Percentiles rank a stretch among this genome's conserved stretches.
These are phyloP conservation scores for Passer domesticus DNA, from an alignment of 2,113 vertebrate genomes.

Conservation along the genomic window DNA sequence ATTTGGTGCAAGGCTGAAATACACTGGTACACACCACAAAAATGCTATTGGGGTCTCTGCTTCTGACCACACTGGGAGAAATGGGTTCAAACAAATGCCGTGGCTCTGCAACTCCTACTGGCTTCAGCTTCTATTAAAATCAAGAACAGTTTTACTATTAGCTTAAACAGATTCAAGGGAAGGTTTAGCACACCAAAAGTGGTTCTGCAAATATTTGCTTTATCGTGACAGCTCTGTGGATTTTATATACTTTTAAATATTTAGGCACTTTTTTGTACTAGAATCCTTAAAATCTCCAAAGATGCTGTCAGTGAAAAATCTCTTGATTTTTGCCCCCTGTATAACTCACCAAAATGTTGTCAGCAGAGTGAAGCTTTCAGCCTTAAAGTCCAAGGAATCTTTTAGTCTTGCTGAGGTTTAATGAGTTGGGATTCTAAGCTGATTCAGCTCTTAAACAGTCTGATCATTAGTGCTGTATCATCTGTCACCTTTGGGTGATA, in stretches of 20 bases:
- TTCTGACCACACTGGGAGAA: background rate
- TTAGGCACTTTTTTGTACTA: background rate
- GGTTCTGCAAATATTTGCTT: background rate
- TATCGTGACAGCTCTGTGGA: background rate
- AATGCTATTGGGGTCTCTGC: background rate
- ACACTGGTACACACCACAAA: background rate
- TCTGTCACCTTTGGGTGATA: conserved; percentile 84
- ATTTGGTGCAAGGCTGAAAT: background rate
- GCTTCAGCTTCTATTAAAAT: background rate
- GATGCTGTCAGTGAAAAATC: background rate
- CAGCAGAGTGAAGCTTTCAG: background rate
- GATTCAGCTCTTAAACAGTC: conserved; percentile 69
- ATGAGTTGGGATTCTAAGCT: conserved; percentile 68
- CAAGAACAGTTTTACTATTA: background rate
- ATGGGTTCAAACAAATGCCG: background rate
- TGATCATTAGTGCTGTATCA: conserved; percentile 78
- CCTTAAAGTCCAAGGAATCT: conserved; percentile 17
- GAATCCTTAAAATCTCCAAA: background rate
- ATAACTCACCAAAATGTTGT: background rate
- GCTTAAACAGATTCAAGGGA: background rate
- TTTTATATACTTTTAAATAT: background rate
- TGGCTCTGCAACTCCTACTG: background rate
- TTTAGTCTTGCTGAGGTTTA: conserved; percentile 51
- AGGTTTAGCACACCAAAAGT: background rate
- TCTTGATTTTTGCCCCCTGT: background rate